Conservation (phyloP, 2,113 vertebrate species). For the Embiotoca jacksoni region DNA sequence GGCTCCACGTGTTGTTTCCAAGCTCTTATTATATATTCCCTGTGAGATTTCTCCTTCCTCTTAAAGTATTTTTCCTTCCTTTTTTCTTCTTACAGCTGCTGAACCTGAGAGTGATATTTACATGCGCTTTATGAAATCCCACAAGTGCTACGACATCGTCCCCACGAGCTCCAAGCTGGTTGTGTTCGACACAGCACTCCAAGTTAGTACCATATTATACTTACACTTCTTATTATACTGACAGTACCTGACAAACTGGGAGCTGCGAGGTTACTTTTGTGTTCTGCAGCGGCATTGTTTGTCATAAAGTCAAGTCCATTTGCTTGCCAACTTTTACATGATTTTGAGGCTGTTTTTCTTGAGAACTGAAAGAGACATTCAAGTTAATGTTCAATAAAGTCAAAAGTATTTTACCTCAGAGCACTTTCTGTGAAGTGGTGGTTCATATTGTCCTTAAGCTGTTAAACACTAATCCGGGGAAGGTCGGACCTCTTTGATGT, state of each 20-base stretch:
- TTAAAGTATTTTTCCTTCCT: conserved; percentile 43
- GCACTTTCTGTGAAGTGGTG: conserved; percentile 46
- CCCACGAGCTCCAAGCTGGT: conserved; percentile 99
- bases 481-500: conserved; percentile 57
- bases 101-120: conserved; percentile 97
- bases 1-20: conserved; percentile 43
- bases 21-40: conserved; percentile 55
- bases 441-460: conserved; percentile 56
- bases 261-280: background rate
- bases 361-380: background rate
- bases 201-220: conserved; percentile 84
- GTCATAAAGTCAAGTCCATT: background rate
- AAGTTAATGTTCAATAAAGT: conserved; percentile 69
- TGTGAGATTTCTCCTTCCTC: conserved; percentile 54
- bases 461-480: conserved; percentile 80
- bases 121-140: conserved; percentile 98
- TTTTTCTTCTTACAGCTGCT: conserved; percentile 82
- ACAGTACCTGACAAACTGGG: background rate
- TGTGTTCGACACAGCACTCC: conserved; percentile 98
- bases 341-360: background rate
- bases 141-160: conserved; percentile 99
- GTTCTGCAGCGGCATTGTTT: background rate
- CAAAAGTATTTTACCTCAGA: conserved; percentile 23
- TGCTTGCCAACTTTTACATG: background rate
- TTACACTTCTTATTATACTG: background rate